phyloP scores from a whole-genome alignment of 2,113 vertebrate genomes.

The Suricata suricatta region DNA sequence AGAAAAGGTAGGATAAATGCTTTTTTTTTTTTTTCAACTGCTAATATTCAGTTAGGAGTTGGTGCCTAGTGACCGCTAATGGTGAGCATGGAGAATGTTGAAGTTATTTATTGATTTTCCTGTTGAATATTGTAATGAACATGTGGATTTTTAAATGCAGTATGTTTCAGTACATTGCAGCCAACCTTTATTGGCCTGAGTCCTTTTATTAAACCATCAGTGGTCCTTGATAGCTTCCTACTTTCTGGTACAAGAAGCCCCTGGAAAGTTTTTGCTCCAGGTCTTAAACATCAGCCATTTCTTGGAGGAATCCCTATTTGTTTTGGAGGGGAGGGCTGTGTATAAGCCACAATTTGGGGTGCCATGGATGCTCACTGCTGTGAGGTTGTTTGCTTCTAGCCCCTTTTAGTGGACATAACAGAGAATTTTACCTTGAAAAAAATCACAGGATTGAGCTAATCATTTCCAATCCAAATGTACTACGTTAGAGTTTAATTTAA shows the following conservation, averaged over 20 bases:
- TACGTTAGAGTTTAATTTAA: background rate
- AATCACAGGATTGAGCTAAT: background rate
- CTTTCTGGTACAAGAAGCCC: background rate
- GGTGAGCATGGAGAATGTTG: background rate
- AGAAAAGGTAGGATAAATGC: background rate
- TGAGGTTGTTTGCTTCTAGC: background rate
- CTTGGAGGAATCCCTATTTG: background rate
- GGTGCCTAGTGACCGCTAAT: background rate
- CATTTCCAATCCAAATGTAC: conserved; percentile 7
- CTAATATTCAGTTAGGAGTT: background rate
- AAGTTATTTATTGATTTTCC: background rate
- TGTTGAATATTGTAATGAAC: background rate
- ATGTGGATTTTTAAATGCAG: background rate
- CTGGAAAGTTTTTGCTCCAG: background rate
- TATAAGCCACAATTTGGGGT: background rate
- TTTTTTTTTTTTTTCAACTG: background rate
- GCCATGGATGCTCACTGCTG: background rate
- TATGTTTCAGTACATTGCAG: background rate
- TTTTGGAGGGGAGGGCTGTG: background rate
- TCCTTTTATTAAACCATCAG: background rate
- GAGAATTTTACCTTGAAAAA: background rate
- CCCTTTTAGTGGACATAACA: background rate
- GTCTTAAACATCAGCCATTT: background rate
- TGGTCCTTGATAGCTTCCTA: background rate
- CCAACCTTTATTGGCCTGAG: background rate